phyloP scores from a whole-genome alignment of 2,113 vertebrate genomes.

The Ailurus styani region DNA sequence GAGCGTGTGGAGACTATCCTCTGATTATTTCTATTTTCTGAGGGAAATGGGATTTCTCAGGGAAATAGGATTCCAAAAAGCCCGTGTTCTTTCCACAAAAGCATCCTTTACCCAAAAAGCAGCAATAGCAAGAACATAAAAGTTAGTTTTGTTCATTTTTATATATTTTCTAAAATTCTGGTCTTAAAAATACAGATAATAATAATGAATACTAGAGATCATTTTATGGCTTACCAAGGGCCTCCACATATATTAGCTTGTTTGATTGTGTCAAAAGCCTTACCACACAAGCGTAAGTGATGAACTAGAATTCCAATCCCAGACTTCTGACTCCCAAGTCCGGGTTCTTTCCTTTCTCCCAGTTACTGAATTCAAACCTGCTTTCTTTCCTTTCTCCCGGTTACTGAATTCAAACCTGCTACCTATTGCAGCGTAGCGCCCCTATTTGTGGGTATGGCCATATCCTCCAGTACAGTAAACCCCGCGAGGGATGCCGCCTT shows the following conservation, averaged over 20 bases:
- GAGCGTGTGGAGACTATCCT: background rate
- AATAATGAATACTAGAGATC: background rate
- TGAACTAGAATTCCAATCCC: background rate
- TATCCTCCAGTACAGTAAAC: background rate
- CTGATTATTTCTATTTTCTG: background rate
- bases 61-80: background rate
- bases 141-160: background rate
- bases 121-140: background rate
- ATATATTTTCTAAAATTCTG: background rate
- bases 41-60: background rate
- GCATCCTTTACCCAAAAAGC: background rate
- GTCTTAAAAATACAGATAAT: background rate
- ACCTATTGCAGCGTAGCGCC: rapidly evolving
- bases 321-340: background rate
- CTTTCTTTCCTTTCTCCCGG: background rate
- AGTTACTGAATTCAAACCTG: background rate
- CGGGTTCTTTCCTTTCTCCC: background rate
- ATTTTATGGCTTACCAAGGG: background rate
- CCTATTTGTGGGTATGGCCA: background rate
- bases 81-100: background rate
- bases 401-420: background rate
- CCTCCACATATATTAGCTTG: background rate
- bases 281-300: background rate
- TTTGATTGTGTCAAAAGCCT: background rate
- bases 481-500: background rate